Evolutionary conservation across 1,140 invertebrate genomes (phyloP).

Genomic region (Nasonia giraulti): DNA sequence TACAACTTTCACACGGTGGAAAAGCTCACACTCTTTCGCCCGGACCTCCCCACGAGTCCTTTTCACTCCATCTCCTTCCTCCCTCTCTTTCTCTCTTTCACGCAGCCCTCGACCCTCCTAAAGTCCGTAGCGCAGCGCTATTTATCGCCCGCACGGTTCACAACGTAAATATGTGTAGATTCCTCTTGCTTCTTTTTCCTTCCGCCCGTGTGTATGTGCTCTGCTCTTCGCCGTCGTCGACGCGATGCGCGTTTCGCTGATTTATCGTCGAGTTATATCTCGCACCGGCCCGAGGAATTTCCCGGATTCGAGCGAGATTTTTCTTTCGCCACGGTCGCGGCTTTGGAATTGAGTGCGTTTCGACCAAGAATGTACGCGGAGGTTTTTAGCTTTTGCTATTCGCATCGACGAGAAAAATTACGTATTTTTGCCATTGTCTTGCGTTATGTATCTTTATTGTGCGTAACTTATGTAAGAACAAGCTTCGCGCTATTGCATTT

Average conservation of each 20-base stretch:
- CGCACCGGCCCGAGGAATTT: background rate
- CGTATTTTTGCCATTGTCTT: background rate
- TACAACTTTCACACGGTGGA: background rate
- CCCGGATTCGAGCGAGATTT: background rate
- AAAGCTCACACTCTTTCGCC: background rate
- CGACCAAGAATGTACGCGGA: too few species aligned
- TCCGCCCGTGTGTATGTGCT: conserved; percentile 22
- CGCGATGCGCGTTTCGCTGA: conserved; percentile 20
- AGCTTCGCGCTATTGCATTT: background rate
- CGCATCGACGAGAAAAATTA: too few species aligned
- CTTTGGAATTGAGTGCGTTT: too few species aligned
- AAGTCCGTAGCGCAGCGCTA: conserved; percentile 58
- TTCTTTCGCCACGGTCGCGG: background rate
- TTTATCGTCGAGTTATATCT: conserved; percentile 38
- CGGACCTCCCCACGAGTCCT: conserved; percentile 46
- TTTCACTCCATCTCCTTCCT: conserved; percentile 30
- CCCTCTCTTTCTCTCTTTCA: background rate
- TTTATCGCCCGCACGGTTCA: conserved; percentile 73
- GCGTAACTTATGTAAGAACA: background rate
- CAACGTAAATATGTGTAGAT: conserved; percentile 74
- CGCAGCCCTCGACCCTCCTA: conserved; percentile 46
- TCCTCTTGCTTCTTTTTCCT: conserved; percentile 53
- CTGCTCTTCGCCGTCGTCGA: background rate
- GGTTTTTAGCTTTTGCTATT: too few species aligned
- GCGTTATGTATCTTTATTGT: background rate